phyloP scores from a whole-genome alignment of 2,113 vertebrate genomes.

The Typhlomys cinereus region DNA sequence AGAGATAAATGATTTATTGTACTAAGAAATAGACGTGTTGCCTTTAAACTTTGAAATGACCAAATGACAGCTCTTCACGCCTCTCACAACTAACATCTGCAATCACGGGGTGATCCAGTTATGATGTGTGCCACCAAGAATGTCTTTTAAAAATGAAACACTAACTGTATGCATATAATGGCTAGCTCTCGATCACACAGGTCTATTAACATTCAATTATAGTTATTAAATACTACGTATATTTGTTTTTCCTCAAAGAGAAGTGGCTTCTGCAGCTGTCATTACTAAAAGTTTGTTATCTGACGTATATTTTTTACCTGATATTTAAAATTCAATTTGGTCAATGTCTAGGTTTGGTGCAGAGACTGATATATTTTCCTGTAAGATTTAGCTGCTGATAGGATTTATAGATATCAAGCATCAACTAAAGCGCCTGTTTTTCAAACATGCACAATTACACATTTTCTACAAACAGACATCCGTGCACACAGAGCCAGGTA shows the following conservation, averaged over 20 bases:
- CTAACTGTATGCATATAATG: constrained; percentile 58
- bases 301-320: constrained; percentile 57
- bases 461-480: constrained; percentile 60
- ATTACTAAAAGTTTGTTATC: constrained; percentile 69
- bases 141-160: constrained; percentile 53
- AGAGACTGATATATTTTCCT: constrained; percentile 37
- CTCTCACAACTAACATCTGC: constrained; percentile 34
- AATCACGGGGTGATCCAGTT: constrained; percentile 24
- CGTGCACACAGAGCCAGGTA: constrained; percentile 52
- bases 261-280: constrained; percentile 33
- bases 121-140: constrained; percentile 27
- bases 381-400: constrained; percentile 47
- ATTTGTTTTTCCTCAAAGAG: constrained; percentile 32
- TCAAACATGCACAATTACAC: constrained; percentile 72
- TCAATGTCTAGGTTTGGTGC: constrained; percentile 49
- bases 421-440: constrained; percentile 61
- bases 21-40: constrained; percentile 46
- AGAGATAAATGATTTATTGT: constrained; percentile 18
- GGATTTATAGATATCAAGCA: constrained; percentile 23
- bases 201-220: constrained; percentile 5
- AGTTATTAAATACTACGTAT: constrained; percentile 39
- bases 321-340: constrained; percentile 26
- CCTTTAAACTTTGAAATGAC: constrained; percentile 66
- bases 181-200: constrained; percentile 28
- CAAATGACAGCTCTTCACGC: constrained; percentile 50